phyloP scores from a whole-genome alignment of 1,140 invertebrate genomes.

The Cheumatopsyche charites region DNA sequence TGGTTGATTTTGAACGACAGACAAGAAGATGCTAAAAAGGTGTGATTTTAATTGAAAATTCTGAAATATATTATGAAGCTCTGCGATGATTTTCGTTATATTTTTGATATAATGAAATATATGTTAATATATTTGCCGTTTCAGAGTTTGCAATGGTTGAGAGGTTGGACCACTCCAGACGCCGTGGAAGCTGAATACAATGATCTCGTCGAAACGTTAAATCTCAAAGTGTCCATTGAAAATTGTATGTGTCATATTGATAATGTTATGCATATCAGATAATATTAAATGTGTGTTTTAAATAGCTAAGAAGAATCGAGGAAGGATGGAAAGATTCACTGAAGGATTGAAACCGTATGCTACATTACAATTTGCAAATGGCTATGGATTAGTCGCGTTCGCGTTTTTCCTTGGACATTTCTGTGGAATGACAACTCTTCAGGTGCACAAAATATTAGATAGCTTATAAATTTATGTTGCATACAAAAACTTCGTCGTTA shows the following conservation, averaged over 20 bases:
- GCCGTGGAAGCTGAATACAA: slow-evolving; percentile 65
- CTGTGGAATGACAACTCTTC: slow-evolving; percentile 71
- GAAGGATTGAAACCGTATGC: slow-evolving; percentile 53
- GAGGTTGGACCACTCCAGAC: slow-evolving; percentile 67
- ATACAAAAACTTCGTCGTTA: no score
- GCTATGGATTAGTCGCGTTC: slow-evolving; percentile 68
- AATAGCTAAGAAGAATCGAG: neutral
- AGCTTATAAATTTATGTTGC: neutral
- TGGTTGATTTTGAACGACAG: slow-evolving; percentile 72
- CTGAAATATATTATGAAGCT: no score
- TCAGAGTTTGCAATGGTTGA: slow-evolving; percentile 67
- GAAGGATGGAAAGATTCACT: neutral
- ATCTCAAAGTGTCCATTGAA: neutral
- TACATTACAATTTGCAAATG: slow-evolving; percentile 65
- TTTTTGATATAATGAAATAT: neutral
- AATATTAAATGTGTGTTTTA: neutral
- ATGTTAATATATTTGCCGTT: slow-evolving; percentile 28
- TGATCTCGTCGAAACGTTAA: slow-evolving; percentile 54
- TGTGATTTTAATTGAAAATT: slow-evolving; percentile 30
- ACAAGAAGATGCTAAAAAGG: slow-evolving; percentile 64
- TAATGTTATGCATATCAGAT: no score
- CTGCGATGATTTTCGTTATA: no score
- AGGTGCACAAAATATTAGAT: slow-evolving; percentile 51
- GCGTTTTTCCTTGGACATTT: slow-evolving; percentile 74
- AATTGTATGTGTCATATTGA: neutral